phyloP scores from a whole-genome alignment of 2,888 invertebrate genomes.

The Diploptera punctata region DNA sequence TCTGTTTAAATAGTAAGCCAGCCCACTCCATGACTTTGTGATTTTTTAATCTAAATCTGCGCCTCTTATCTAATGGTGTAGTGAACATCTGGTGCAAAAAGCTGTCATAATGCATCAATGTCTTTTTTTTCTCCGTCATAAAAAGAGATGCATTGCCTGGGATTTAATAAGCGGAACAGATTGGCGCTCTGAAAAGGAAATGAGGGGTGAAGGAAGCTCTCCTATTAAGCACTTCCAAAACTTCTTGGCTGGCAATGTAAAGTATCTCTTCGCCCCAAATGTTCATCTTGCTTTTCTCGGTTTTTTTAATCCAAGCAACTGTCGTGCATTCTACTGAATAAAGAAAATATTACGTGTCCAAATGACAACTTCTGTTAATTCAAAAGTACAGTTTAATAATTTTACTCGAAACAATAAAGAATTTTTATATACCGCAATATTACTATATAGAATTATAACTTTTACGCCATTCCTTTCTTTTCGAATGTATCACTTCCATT shows the following conservation, averaged over 20 bases:
- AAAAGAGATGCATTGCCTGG: conserved; percentile 32
- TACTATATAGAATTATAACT: too few species aligned
- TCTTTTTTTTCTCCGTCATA: conserved; percentile 25
- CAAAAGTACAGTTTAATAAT: too few species aligned
- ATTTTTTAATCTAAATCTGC: conserved; percentile 29
- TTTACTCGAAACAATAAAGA: too few species aligned
- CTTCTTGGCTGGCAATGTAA: not conserved
- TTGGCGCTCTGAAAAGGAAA: conserved; percentile 20
- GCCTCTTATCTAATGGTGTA: conserved; percentile 25
- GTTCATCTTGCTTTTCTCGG: not conserved
- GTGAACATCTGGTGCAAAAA: conserved; percentile 27
- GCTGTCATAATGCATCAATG: conserved; percentile 32
- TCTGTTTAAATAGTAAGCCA: conserved; percentile 21
- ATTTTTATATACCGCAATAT: too few species aligned
- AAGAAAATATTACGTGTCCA: too few species aligned
- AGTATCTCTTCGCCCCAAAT: not conserved
- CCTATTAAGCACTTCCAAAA: conserved; percentile 30
- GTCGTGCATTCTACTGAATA: too few species aligned
- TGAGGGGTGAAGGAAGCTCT: conserved; percentile 14
- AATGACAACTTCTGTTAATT: too few species aligned
- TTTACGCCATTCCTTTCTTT: too few species aligned
- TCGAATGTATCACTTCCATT: too few species aligned
- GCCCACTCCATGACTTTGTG: conserved; percentile 21
- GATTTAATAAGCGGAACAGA: conserved; percentile 37
- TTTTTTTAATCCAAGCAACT: not conserved